Evolutionary conservation across 2,888 invertebrate genomes (phyloP).

Genomic region (Athalia rosae): DNA sequence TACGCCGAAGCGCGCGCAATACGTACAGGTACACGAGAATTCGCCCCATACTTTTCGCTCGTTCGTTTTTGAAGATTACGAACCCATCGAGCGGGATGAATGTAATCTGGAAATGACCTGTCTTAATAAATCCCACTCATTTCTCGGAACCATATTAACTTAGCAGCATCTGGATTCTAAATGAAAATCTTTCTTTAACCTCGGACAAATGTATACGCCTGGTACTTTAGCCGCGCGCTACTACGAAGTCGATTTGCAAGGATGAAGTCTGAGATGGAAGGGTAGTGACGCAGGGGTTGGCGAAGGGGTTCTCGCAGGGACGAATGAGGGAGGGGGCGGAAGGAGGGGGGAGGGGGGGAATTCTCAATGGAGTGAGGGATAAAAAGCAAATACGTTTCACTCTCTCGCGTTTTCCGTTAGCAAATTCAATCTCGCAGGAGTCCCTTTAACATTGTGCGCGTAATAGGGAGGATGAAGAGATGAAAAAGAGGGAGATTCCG

Average conservation of each 20-base stretch:
- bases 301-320: conserved; percentile 28
- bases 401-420: conserved; percentile 72
- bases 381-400: conserved; percentile 73
- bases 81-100: conserved; percentile 30
- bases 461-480: conserved; percentile 70
- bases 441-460: conserved; percentile 71
- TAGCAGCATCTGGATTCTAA: conserved; percentile 3
- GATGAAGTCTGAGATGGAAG: conserved; percentile 43
- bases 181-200: conserved; percentile 56
- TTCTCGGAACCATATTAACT: conserved; percentile 7
- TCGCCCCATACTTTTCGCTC: neutral
- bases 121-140: conserved; percentile 20
- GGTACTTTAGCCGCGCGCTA: conserved; percentile 48
- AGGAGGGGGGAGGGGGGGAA: conserved; percentile 54
- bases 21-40: neutral
- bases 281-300: conserved; percentile 32
- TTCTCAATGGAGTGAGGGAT: conserved; percentile 69
- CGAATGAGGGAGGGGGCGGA: conserved; percentile 40
- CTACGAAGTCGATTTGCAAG: conserved; percentile 52
- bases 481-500: conserved; percentile 37
- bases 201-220: conserved; percentile 61
- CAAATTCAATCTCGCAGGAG: conserved; percentile 72
- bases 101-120: conserved; percentile 33
- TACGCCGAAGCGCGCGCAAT: neutral
- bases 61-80: conserved; percentile 1